Conservation (phyloP, 2,888 invertebrate genomes). For the Phaedon cochleariae region DNA sequence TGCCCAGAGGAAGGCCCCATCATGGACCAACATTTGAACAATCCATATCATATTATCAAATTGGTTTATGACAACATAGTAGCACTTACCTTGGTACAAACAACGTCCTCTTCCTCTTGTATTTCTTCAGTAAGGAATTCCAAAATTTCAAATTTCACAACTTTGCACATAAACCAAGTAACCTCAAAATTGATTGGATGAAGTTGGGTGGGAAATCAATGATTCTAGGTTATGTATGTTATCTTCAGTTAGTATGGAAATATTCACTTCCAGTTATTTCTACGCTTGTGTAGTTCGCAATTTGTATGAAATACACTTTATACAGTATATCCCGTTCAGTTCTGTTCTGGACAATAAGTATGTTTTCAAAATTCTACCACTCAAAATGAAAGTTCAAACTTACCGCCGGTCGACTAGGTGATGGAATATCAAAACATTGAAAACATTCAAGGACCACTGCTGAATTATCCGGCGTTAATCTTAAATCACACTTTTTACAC, state of each 20-base stretch:
- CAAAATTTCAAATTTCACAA: slow-evolving; percentile 10
- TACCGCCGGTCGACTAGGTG: slow-evolving; percentile 33
- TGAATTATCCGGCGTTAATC: slow-evolving; percentile 49
- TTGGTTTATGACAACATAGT: neutral
- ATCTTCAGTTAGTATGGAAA: slow-evolving; percentile 16
- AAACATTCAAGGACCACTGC: slow-evolving; percentile 55
- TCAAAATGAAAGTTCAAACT: slow-evolving; percentile 21
- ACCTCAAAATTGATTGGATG: slow-evolving; percentile 17
- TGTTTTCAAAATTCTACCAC: slow-evolving; percentile 1
- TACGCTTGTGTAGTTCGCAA: slow-evolving; percentile 51
- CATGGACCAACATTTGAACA: no score
- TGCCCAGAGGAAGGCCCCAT: no score
- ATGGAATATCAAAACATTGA: slow-evolving; percentile 52
- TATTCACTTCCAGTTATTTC: slow-evolving; percentile 27
- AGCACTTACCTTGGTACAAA: neutral
- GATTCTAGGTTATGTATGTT: neutral
- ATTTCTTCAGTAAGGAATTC: neutral
- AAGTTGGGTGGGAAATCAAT: neutral
- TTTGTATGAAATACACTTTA: slow-evolving; percentile 50
- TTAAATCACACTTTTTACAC: slow-evolving; percentile 57
- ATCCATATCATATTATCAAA: neutral
- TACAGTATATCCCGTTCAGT: slow-evolving; percentile 46
- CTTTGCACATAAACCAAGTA: slow-evolving; percentile 20
- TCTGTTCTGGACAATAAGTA: slow-evolving; percentile 46
- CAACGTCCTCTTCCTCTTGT: neutral